Evolutionary conservation across 2,888 invertebrate genomes (phyloP).

Genomic region (Tiliacea citrago): DNA sequence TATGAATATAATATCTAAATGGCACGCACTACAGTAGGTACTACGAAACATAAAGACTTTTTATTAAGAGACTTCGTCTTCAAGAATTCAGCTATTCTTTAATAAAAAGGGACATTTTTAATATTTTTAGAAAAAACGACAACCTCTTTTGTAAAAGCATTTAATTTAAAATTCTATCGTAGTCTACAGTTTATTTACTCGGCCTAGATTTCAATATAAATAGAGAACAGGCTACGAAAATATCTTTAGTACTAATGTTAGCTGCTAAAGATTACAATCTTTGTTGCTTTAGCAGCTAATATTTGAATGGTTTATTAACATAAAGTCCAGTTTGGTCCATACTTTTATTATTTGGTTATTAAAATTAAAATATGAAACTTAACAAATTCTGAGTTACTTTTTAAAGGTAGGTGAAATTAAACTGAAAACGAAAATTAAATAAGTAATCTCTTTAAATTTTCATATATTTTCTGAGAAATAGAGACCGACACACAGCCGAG

Average conservation of each 20-base stretch:
- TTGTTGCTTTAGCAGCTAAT: constrained; percentile 21
- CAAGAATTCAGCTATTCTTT: background rate
- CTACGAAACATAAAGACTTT: too few relatives aligned
- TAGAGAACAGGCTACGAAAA: constrained; percentile 44
- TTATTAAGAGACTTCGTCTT: background rate
- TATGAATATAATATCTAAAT: too few relatives aligned
- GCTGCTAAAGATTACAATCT: too few relatives aligned
- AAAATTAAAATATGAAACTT: constrained; percentile 16
- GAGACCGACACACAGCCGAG: background rate
- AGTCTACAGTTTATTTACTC: constrained; percentile 46
- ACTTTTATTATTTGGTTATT: constrained; percentile 1
- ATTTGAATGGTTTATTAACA: constrained; percentile 31
- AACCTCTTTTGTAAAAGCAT: constrained; percentile 7
- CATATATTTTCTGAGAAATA: background rate
- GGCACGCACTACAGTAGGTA: too few relatives aligned
- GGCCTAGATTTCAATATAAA: constrained; percentile 52
- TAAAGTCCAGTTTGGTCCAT: constrained; percentile 5
- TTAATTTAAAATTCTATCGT: constrained; percentile 48
- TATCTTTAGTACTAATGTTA: constrained; percentile 39
- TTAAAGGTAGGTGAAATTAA: constrained; percentile 3
- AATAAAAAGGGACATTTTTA: background rate
- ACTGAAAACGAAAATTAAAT: background rate
- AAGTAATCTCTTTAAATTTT: background rate
- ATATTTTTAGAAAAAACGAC: constrained; percentile 13
- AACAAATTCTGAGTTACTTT: constrained; percentile 5